A percentile compares a stretch with the other conserved stretches of the same genome.
Conservation (phyloP, 2,113 vertebrate species). For the Seriola quinqueradiata region DNA sequence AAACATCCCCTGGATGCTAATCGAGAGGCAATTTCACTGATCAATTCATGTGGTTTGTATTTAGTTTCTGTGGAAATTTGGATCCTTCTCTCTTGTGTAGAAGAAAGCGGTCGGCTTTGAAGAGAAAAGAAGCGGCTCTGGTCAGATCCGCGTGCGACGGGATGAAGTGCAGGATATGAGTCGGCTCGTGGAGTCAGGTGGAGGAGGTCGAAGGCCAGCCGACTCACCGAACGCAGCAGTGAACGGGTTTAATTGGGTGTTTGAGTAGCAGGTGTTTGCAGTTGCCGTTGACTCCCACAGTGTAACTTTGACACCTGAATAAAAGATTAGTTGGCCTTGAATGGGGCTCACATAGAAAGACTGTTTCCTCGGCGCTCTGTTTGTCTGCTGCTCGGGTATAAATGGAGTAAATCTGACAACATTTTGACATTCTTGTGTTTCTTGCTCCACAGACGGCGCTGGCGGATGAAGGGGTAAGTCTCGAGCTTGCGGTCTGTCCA, state of each 20-base stretch:
- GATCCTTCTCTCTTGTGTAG: neutral
- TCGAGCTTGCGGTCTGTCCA: neutral
- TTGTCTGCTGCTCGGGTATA: neutral
- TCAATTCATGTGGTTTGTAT: constrained; percentile 63
- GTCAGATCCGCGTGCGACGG: neutral
- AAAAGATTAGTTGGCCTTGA: neutral
- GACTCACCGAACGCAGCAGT: neutral
- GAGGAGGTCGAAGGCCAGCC: constrained; percentile 3
- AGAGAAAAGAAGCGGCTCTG: constrained; percentile 9
- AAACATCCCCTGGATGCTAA: constrained; percentile 9
- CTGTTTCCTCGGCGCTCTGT: neutral
- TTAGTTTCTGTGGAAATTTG: constrained; percentile 25
- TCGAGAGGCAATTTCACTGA: constrained; percentile 17
- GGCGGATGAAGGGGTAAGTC: constrained; percentile 89
- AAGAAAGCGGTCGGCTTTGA: constrained; percentile 56
- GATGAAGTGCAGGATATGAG: constrained; percentile 31
- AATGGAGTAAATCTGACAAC: constrained; percentile 2
- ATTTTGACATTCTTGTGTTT: constrained; percentile 48
- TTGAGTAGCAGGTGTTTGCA: constrained; percentile 35
- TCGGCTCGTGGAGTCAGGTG: constrained; percentile 23
- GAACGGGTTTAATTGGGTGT: constrained; percentile 9
- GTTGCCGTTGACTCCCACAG: neutral
- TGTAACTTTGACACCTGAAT: constrained; percentile 3
- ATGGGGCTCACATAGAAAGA: neutral
- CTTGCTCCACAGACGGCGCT: constrained; percentile 83